Evolutionary conservation across 1,140 invertebrate genomes (phyloP).

Genomic region (Bombus haemorrhoidalis): DNA sequence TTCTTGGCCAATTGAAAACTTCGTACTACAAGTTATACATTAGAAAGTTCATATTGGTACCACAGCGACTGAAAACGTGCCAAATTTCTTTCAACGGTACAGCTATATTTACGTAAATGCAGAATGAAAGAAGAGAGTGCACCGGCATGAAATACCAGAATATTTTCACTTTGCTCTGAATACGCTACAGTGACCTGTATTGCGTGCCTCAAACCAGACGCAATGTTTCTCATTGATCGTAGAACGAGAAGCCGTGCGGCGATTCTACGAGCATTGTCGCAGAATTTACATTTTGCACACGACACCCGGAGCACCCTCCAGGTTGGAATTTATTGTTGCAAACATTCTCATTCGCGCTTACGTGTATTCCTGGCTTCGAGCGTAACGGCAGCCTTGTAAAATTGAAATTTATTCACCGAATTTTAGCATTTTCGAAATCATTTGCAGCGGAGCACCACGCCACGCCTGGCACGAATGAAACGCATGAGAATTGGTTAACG

Average conservation of each 20-base stretch:
- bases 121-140: background rate
- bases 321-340: constrained; percentile 17
- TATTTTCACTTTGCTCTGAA: constrained; percentile 33
- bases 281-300: constrained; percentile 50
- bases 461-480: background rate
- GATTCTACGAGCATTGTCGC: background rate
- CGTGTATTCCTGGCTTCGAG: background rate
- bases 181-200: background rate
- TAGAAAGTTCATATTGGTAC: background rate
- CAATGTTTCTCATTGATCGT: background rate
- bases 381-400: background rate
- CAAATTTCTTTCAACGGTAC: background rate
- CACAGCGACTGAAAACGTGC: too few relatives aligned
- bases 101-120: background rate
- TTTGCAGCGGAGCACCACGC: background rate
- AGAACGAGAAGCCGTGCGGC: background rate
- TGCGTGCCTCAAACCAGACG: background rate
- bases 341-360: background rate
- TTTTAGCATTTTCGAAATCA: constrained; percentile 11
- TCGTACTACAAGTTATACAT: background rate
- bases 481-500: background rate
- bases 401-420: constrained; percentile 12
- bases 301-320: background rate
- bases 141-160: background rate
- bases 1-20: background rate